Conservation (phyloP, 2,113 vertebrate genomes). For the Polypterus senegalus region DNA sequence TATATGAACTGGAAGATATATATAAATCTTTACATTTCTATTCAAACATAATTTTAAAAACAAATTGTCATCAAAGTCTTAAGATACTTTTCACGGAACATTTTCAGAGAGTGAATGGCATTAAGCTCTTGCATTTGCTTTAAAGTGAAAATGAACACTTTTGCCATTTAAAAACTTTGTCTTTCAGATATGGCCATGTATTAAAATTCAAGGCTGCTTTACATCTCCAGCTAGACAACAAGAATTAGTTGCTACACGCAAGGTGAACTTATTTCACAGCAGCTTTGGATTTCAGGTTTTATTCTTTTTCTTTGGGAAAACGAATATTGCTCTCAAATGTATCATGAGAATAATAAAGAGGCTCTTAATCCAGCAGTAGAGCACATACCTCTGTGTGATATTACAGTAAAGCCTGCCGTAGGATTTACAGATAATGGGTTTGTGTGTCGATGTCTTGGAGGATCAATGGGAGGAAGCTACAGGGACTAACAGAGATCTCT, state of each 20-base stretch:
- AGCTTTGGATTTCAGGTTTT: constrained; percentile 6
- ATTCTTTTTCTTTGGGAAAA: constrained; percentile 6
- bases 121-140: not conserved
- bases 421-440: constrained; percentile 15
- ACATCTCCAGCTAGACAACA: constrained; percentile 51
- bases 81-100: not conserved
- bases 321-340: constrained; percentile 2
- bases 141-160: not conserved
- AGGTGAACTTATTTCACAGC: too few species aligned
- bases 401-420: constrained; percentile 24
- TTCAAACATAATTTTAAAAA: not conserved
- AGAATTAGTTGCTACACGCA: constrained; percentile 21
- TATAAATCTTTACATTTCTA: not conserved
- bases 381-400: constrained; percentile 19
- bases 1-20: too few species aligned
- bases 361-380: constrained; percentile 8
- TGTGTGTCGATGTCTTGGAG: constrained; percentile 24
- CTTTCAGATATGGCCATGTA: constrained; percentile 50
- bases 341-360: constrained; percentile 9
- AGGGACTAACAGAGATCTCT: constrained; percentile 19
- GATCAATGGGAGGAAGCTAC: constrained; percentile 27
- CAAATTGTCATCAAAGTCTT: not conserved
- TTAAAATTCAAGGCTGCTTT: constrained; percentile 54
- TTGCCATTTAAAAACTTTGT: not conserved
- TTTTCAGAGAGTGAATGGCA: not conserved